Conservation (phyloP, 1,140 invertebrate species). For the Orussus abietinus region DNA sequence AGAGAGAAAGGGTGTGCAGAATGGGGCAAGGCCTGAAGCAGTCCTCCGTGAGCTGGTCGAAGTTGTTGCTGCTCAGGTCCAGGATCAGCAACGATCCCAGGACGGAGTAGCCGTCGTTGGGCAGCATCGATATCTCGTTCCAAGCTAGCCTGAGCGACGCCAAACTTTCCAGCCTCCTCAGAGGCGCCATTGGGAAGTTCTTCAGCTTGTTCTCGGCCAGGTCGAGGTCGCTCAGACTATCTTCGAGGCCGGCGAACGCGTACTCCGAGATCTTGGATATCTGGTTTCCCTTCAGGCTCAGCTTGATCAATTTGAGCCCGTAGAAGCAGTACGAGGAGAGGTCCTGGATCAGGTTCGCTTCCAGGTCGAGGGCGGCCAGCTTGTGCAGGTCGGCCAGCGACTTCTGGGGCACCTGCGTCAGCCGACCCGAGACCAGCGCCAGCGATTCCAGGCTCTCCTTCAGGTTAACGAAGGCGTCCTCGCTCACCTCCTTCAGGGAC, state of each 20-base stretch:
- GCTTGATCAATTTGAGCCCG: conserved; percentile 73
- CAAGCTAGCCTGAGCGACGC: conserved; percentile 72
- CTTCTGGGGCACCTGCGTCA: conserved; percentile 76
- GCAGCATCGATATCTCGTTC: conserved; percentile 74
- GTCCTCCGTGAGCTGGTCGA: conserved; percentile 68
- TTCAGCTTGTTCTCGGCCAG: conserved; percentile 82
- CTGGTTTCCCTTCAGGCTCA: conserved; percentile 81
- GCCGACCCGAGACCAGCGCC: conserved; percentile 74
- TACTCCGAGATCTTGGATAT: conserved; percentile 76
- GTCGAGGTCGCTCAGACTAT: conserved; percentile 75
- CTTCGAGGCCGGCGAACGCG: conserved; percentile 80
- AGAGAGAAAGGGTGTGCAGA: conserved; percentile 74
- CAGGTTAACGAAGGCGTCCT: conserved; percentile 69
- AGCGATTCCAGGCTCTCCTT: conserved; percentile 74
- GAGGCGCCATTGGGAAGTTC: conserved; percentile 73
- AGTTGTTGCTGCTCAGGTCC: conserved; percentile 83
- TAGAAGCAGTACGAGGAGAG: conserved; percentile 84
- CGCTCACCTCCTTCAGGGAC: conserved; percentile 68
- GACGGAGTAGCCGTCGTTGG: conserved; percentile 67
- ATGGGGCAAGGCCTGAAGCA: conserved; percentile 77
- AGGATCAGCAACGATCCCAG: conserved; percentile 70
- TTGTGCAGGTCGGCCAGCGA: conserved; percentile 69
- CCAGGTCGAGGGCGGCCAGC: conserved; percentile 76
- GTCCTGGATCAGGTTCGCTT: conserved; percentile 78
- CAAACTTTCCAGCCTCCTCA: conserved; percentile 71